Evolutionary conservation across 1,140 invertebrate species (phyloP), one percentile per base, ranked within the genome.

Genomic region (Drosophila lacteicornis): DNA sequence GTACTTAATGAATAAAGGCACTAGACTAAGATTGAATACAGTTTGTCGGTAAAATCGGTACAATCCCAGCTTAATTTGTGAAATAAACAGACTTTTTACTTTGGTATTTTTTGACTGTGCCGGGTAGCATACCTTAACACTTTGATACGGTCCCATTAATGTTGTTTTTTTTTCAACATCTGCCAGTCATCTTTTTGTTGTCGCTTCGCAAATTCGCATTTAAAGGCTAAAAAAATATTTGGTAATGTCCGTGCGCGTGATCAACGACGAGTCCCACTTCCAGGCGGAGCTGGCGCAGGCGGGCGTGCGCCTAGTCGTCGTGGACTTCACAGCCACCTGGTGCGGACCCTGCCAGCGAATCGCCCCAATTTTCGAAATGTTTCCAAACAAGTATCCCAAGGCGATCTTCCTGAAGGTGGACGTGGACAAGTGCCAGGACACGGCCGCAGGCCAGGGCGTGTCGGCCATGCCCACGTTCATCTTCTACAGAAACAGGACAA

Each of bases 391-490:
- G 93, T 99, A 98, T 93, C 95, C 97, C 2, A 95, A 96, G 83
- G 98, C 97, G 9, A 94, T 98, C 8, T 99, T 99, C 92, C 93
- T 99, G 0, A 99, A 99, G 94, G 97, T 99, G 3, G 98, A 99
- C 93, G 98, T 98, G 25, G 97, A 98, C 90, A 95, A 96, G 86
- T 98, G 97, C 85, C 95, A 95, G 50, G 97, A 98, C 86, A 97
- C 97, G 33, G 97, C 98, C 2, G 94, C 95, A 25, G 93, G 94
- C 22, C 96, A 99, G 92, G 97, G 97, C 46, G 97, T 99, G 17
- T 96, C 95, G 70, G 97, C 98, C 3, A 99, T 99, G 98, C 99
- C 99, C 8, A 99, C 99, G 7, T 99, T 99, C 92, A 96, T 99
- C 70, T 98, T 99, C 88, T 99, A 98, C 92, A 95, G 96, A 73